Percentiles rank a stretch among this genome's conserved stretches.
phyloP scores from a whole-genome alignment of 2,888 invertebrate genomes.

The Strigamia transsilvanica region DNA sequence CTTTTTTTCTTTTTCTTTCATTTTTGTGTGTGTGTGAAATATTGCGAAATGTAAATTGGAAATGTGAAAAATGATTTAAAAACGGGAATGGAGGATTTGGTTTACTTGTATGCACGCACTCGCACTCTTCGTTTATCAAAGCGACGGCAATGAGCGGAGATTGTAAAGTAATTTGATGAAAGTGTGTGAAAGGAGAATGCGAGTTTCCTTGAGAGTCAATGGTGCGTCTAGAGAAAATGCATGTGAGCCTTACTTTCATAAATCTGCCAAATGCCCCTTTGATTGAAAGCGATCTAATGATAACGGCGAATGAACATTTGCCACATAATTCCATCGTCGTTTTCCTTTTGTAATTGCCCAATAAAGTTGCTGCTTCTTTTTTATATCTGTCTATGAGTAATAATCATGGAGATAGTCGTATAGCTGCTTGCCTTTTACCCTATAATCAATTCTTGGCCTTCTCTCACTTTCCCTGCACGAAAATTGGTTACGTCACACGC shows the following conservation, averaged over 20 bases:
- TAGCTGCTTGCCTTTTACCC: neutral
- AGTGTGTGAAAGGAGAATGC: too few species aligned
- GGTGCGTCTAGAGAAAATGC: neutral
- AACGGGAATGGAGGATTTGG: too few species aligned
- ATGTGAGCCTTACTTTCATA: neutral
- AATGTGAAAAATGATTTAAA: too few species aligned
- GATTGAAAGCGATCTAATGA: constrained; percentile 7
- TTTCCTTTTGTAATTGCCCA: constrained; percentile 41
- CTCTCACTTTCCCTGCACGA: neutral
- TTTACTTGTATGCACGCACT: too few species aligned
- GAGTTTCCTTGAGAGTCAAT: too few species aligned
- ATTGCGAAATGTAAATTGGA: too few species aligned
- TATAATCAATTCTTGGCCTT: constrained; percentile 29
- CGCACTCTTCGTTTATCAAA: too few species aligned
- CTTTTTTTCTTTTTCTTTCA: too few species aligned
- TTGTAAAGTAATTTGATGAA: too few species aligned
- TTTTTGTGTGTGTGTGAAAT: too few species aligned
- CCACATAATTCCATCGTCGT: constrained; percentile 32
- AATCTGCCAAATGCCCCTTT: constrained; percentile 31
- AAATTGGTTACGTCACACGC: constrained; percentile 39
- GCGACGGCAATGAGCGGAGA: too few species aligned
- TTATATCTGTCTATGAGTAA: constrained; percentile 17
- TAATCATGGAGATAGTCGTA: constrained; percentile 24
- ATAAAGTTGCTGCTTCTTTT: constrained; percentile 17
- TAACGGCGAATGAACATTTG: constrained; percentile 23